These are phyloP conservation scores for Hapalemur alaotrensis DNA, from an alignment of 2,797 vertebrate species.

Conservation along the genomic window DNA sequence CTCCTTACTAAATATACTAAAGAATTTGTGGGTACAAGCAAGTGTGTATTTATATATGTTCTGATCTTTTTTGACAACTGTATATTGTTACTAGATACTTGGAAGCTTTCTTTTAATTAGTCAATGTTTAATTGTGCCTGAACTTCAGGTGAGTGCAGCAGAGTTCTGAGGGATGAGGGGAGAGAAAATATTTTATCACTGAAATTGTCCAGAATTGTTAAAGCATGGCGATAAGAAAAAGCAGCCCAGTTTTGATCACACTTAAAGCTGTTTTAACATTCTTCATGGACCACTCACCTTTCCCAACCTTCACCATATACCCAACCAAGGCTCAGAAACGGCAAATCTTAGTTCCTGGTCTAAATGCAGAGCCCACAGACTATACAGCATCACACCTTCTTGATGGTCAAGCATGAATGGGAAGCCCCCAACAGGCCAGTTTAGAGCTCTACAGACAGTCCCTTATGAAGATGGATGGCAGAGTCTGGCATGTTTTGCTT, in stretches of 20 bases:
- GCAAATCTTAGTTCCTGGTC: background rate
- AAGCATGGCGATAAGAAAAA: background rate
- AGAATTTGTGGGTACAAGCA: background rate
- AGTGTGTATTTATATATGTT: background rate
- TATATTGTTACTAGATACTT: background rate
- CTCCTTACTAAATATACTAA: background rate
- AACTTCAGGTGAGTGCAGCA: background rate
- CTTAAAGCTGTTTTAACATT: background rate
- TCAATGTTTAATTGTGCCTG: background rate
- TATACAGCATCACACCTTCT: fast-evolving
- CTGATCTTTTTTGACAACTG: background rate
- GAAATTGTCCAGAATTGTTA: background rate
- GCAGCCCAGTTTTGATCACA: background rate
- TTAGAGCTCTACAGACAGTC: background rate
- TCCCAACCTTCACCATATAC: background rate
- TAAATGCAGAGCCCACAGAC: background rate
- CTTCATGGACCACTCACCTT: background rate
- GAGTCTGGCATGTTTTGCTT: fast-evolving
- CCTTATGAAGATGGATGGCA: fast-evolving
- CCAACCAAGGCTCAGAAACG: background rate
- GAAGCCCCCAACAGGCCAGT: background rate
- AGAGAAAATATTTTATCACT: background rate
- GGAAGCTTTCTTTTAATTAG: background rate
- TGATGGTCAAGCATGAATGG: background rate
- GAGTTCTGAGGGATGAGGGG: background rate